Conservation (phyloP, 2,797 vertebrate species). For the Notolepis coatsorum region DNA sequence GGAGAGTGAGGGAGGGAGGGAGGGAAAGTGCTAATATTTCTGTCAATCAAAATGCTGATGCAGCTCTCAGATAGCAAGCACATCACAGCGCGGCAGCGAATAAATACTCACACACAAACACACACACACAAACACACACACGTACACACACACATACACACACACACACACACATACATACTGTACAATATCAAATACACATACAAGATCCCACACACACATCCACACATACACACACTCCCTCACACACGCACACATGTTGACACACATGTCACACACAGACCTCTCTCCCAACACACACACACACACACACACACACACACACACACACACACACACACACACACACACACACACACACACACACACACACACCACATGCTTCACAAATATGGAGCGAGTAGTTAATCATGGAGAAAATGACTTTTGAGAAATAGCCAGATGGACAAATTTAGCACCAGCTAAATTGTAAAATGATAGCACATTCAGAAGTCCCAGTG, state of each 20-base stretch:
- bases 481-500: not conserved
- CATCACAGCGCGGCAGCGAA: not conserved
- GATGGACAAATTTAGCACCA: not conserved
- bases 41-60: constrained; percentile 62
- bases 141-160: constrained; percentile 1
- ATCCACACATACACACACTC: no score
- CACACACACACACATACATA: constrained; percentile 5
- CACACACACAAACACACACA: not conserved
- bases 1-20: constrained; percentile 45
- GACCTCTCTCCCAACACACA: no score
- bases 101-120: not conserved
- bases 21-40: constrained; percentile 63
- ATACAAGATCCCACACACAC: no score
- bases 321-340: no score
- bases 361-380: no score
- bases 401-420: no score
- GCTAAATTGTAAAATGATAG: not conserved
- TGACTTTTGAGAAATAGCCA: not conserved
- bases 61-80: not conserved
- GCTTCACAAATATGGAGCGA: not conserved
- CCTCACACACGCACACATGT: no score
- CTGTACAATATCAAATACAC: no score
- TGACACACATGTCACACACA: no score
- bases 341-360: not conserved
- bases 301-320: no score